Evolutionary conservation across 2,113 vertebrate genomes (phyloP), one percentile per base, ranked within the genome.

Genomic region (Saimiri boliviensis): DNA sequence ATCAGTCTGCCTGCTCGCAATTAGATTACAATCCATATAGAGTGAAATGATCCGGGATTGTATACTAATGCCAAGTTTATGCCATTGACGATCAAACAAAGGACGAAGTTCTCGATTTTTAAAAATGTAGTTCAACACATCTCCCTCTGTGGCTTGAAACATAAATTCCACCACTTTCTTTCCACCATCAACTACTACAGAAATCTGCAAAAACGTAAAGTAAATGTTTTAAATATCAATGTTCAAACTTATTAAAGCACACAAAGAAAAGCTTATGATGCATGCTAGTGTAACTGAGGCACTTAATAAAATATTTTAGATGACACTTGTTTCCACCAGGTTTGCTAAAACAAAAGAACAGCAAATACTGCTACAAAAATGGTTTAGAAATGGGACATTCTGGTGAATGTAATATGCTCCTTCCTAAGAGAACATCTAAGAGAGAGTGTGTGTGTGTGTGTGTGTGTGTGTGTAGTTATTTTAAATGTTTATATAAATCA

Each of bases 61-160:
- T 23, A 99, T 98, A 19, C 99, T 98, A 92, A 99, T 94, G 97
- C 99, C 98, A 98, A 99, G 98, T 98, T 99, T 99, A 98, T 99
- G 99, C 99, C 99, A 99, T 95, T 99, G 99, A 37, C 99, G 99
- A 98, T 99, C 99, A 97, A 99, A 99, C 89, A 99, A 99, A 95
- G 98, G 96, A 91, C 99, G 99, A 49, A 99, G 99, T 98, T 99
- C 99, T 95, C 99, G 99, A 98, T 99, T 99, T 98, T 99, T 99
- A 97, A 99, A 99, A 35, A 98, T 98, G 97, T 99, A 99, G 96
- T 98, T 99, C 89, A 99, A 97, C 73, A 98, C 97, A 92, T 98
- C 99, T 98, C 99, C 99, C 80, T 98, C 98, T 14, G 98, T 93
- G 14, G 99, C 98, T 94, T 93, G 98, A 86, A 98, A 98, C 86